A percentile compares a stretch with the other conserved stretches of the same genome.
phyloP scores from a whole-genome alignment of 2,113 vertebrate genomes.

The Mormoops blainvillei region DNA sequence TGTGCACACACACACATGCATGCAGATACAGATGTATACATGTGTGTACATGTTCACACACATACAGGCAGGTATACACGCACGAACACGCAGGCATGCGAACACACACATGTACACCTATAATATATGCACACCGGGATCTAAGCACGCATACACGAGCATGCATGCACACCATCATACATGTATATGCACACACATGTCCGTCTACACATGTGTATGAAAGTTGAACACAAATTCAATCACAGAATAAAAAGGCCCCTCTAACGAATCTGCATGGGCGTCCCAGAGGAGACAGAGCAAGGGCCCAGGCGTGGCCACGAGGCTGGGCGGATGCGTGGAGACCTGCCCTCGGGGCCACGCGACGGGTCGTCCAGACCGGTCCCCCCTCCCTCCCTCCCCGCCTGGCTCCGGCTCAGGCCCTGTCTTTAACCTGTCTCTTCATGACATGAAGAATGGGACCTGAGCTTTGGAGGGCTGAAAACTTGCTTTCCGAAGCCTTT shows the following conservation, averaged over 20 bases:
- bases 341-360: fast-evolving
- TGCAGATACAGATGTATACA: too few species aligned
- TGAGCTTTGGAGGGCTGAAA: background rate
- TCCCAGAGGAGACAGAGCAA: background rate
- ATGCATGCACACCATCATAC: too few species aligned
- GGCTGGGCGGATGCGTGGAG: fast-evolving
- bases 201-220: too few species aligned
- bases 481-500: background rate
- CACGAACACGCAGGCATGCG: background rate
- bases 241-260: background rate
- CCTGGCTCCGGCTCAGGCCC: background rate
- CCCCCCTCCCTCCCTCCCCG: fast-evolving
- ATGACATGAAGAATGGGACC: background rate
- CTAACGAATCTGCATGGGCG: fast-evolving
- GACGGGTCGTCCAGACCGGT: fast-evolving
- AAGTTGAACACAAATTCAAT: too few species aligned
- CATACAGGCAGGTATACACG: background rate
- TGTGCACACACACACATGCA: too few species aligned
- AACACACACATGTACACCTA: background rate
- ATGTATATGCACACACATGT: too few species aligned
- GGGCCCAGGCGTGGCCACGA: background rate
- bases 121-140: too few species aligned
- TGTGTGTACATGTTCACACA: background rate
- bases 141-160: background rate
- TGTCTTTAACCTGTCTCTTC: background rate